Percentiles rank a stretch among this genome's conserved stretches.
phyloP scores from a whole-genome alignment of 2,113 vertebrate species.

The Eudorcas thomsonii region DNA sequence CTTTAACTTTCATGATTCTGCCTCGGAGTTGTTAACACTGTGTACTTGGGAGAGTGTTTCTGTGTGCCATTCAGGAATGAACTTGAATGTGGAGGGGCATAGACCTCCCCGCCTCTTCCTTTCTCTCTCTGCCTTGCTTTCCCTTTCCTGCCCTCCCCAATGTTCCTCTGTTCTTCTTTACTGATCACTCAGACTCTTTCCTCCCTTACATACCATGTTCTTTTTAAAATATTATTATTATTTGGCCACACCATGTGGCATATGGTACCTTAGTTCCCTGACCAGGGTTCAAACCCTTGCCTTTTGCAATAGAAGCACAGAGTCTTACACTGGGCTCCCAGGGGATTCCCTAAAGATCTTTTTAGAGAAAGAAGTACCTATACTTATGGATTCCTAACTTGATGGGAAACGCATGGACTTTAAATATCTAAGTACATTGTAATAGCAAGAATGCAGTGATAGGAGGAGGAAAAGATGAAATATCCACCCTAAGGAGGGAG shows the following conservation, averaged over 20 bases:
- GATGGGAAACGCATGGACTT: neutral
- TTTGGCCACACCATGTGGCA: neutral
- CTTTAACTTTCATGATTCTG: neutral
- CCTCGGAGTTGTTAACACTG: no score
- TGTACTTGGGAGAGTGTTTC: neutral
- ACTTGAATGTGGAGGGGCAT: fast-evolving
- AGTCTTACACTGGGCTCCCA: neutral
- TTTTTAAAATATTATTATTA: neutral
- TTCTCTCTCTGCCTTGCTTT: fast-evolving
- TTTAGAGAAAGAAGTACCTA: neutral
- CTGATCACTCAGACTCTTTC: neutral
- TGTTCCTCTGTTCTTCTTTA: neutral
- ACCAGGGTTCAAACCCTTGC: neutral
- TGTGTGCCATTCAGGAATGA: neutral
- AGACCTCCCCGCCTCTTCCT: fast-evolving
- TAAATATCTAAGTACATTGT: neutral
- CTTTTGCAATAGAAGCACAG: neutral
- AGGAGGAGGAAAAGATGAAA: neutral
- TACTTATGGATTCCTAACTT: neutral
- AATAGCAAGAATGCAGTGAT: neutral
- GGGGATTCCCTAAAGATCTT: neutral
- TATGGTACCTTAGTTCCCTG: neutral
- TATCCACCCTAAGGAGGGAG: fast-evolving
- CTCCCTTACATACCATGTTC: neutral
- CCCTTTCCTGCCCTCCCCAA: fast-evolving